Evolutionary conservation across 2,797 vertebrate genomes (phyloP).

Genomic region (Bradypodion ventrale): DNA sequence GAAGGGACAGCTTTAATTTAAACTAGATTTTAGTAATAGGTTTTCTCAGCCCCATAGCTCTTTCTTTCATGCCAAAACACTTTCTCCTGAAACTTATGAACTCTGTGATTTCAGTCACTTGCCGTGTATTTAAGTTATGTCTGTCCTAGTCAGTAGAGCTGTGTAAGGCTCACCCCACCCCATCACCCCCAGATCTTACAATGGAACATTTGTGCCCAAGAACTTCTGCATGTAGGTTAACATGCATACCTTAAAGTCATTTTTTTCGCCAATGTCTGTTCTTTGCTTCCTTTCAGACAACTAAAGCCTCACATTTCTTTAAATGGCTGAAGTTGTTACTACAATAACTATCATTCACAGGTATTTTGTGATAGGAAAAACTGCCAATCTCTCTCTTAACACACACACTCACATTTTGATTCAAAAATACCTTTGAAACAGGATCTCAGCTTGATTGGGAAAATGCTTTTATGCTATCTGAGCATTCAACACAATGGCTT

Average conservation of each 20-base stretch:
- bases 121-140: constrained; percentile 21
- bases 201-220: constrained; percentile 56
- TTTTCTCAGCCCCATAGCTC: neutral
- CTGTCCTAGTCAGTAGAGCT: constrained; percentile 45
- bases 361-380: constrained; percentile 58
- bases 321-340: constrained; percentile 50
- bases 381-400: constrained; percentile 54
- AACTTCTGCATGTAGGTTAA: constrained; percentile 37
- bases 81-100: neutral
- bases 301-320: constrained; percentile 60
- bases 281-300: constrained; percentile 57
- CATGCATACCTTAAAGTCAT: constrained; percentile 16
- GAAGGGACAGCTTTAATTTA: neutral
- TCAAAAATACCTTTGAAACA: constrained; percentile 65
- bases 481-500: constrained; percentile 12
- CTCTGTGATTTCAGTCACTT: neutral
- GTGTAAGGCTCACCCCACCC: no score
- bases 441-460: constrained; percentile 54
- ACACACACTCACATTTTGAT: constrained; percentile 8
- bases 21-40: rapidly evolving
- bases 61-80: neutral
- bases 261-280: constrained; percentile 47
- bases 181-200: constrained; percentile 50
- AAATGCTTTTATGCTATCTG: constrained; percentile 28
- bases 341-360: constrained; percentile 43